phyloP scores from a whole-genome alignment of 2,888 invertebrate genomes.

The Cephalotes varians region DNA sequence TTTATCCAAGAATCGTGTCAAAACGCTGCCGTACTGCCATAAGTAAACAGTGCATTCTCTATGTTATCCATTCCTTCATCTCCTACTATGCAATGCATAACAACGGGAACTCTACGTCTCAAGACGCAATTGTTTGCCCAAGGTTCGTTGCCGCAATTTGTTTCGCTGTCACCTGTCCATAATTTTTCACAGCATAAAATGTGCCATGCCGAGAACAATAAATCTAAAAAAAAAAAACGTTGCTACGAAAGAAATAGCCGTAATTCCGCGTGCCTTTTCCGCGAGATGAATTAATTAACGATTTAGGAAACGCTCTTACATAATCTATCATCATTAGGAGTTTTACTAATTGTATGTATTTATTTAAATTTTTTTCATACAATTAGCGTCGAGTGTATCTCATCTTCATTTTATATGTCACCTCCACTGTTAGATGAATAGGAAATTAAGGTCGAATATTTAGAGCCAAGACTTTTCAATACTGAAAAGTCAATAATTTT shows the following conservation, averaged over 20 bases:
- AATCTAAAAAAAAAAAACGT: slow-evolving; percentile 32
- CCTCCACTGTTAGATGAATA: not conserved
- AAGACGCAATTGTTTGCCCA: slow-evolving; percentile 52
- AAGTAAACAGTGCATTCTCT: slow-evolving; percentile 60
- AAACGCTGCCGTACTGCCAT: slow-evolving; percentile 42
- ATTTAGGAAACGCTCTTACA: not conserved
- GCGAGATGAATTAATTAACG: slow-evolving; percentile 25
- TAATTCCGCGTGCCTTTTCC: not conserved
- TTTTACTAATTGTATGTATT: not conserved
- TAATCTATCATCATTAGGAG: not conserved
- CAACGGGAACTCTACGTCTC: slow-evolving; percentile 44
- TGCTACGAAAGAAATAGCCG: not conserved
- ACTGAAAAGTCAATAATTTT: not conserved
- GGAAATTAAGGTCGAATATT: not conserved
- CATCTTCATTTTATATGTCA: not conserved
- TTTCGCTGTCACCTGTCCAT: slow-evolving; percentile 53
- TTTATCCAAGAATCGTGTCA: slow-evolving; percentile 57
- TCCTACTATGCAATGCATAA: slow-evolving; percentile 48
- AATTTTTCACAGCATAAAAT: slow-evolving; percentile 45
- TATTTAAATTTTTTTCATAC: not conserved
- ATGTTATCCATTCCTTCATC: slow-evolving; percentile 56
- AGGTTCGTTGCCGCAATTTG: slow-evolving; percentile 46
- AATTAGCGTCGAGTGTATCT: not conserved
- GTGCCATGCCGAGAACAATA: slow-evolving; percentile 19
- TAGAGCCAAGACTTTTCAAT: not conserved